phyloP scores from a whole-genome alignment of 2,888 invertebrate species.

The Lochmaea crataegi region DNA sequence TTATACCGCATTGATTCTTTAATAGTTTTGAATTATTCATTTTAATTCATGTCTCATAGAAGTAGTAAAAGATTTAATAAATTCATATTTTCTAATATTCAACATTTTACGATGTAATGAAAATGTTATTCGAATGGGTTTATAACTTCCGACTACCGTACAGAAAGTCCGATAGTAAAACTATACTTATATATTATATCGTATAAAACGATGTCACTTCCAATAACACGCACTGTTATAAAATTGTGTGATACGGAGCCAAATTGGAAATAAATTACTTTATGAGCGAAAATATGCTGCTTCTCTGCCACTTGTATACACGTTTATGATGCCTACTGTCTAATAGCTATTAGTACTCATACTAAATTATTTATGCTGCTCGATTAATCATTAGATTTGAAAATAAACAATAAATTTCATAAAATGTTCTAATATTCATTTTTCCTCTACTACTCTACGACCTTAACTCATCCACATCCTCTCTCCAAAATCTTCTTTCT shows the following conservation, averaged over 20 bases:
- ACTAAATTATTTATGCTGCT: not conserved
- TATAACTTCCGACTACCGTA: constrained; percentile 1
- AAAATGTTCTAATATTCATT: too few species aligned
- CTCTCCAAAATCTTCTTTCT: too few species aligned
- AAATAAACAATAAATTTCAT: too few species aligned
- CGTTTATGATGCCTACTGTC: not conserved
- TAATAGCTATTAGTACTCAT: not conserved
- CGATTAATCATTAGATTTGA: too few species aligned
- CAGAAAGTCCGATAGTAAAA: constrained; percentile 3
- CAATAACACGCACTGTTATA: constrained; percentile 7
- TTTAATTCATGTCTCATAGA: constrained; percentile 4
- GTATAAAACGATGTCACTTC: not conserved
- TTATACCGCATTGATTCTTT: constrained; percentile 17
- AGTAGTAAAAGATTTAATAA: not conserved
- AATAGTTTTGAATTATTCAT: constrained; percentile 21
- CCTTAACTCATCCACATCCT: too few species aligned
- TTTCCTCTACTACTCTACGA: too few species aligned
- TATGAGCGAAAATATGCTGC: not conserved
- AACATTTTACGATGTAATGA: constrained; percentile 7
- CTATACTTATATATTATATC: not conserved
- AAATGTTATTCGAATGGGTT: constrained; percentile 12
- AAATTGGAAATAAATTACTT: constrained; percentile 5
- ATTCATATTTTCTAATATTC: constrained; percentile 18
- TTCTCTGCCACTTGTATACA: not conserved
- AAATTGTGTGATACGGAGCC: not conserved